These are phyloP conservation scores for Drosophila diplacantha DNA, from an alignment of 2,888 invertebrate genomes.

Conservation along the genomic window DNA sequence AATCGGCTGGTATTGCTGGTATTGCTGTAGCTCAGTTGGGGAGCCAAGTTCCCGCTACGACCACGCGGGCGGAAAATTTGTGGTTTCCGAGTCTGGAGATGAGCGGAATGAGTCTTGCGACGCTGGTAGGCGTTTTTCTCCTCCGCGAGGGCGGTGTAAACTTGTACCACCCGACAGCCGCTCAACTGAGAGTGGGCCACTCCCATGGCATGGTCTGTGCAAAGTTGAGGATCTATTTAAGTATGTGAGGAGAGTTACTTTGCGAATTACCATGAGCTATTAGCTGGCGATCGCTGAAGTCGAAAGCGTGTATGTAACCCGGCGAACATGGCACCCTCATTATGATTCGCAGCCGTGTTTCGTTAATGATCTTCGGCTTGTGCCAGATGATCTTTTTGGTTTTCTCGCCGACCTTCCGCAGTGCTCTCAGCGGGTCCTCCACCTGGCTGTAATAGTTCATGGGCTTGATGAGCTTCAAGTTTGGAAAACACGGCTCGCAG, in stretches of 20 bases:
- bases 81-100: accelerated
- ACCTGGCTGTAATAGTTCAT: constrained; percentile 49
- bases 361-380: neutral
- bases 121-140: constrained; percentile 1
- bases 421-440: constrained; percentile 35
- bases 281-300: constrained; percentile 32
- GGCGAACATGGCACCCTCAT: constrained; percentile 24
- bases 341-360: neutral
- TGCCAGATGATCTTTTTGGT: constrained; percentile 13
- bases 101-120: constrained; percentile 9
- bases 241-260: neutral
- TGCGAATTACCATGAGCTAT: constrained; percentile 42
- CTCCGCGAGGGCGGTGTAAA: constrained; percentile 54
- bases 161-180: constrained; percentile 44
- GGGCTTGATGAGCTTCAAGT: constrained; percentile 23
- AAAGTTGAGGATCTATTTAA: neutral
- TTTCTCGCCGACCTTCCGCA: constrained; percentile 4
- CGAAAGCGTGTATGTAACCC: constrained; percentile 31
- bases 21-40: accelerated
- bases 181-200: constrained; percentile 16
- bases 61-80: neutral
- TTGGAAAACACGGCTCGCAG: constrained; percentile 48
- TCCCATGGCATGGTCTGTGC: constrained; percentile 45
- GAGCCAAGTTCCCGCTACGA: neutral
- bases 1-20: neutral